These are phyloP conservation scores for Perca fluviatilis DNA, from an alignment of 2,113 vertebrate genomes.

Conservation along the genomic window DNA sequence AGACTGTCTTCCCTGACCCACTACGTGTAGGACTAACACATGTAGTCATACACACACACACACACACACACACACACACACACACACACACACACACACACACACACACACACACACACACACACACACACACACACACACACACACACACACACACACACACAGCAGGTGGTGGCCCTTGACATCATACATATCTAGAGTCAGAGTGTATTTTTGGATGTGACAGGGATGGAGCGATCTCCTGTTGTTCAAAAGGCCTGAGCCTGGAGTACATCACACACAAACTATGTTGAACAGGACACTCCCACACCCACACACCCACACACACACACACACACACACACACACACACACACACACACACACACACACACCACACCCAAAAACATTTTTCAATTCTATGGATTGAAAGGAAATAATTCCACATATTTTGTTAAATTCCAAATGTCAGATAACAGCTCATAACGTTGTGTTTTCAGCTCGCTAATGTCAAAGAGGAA, in stretches of 20 bases:
- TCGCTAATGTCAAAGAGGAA: slow-evolving; percentile 62
- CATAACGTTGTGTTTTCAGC: not conserved
- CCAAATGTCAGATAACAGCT: not conserved
- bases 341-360: not conserved
- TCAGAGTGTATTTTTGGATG: slow-evolving; percentile 82
- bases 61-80: slow-evolving; percentile 32
- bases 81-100: slow-evolving; percentile 29
- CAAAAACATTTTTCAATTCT: not conserved
- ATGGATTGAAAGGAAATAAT: not conserved
- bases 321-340: slow-evolving; percentile 18
- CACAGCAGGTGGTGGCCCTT: slow-evolving; percentile 66
- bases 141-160: slow-evolving; percentile 25
- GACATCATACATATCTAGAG: slow-evolving; percentile 68
- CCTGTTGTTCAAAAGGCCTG: slow-evolving; percentile 46
- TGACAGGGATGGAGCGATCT: slow-evolving; percentile 67
- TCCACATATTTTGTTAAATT: not conserved
- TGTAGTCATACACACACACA: slow-evolving; percentile 1
- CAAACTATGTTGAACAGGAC: not conserved
- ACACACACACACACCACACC: no score
- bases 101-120: slow-evolving; percentile 31
- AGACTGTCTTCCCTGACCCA: not conserved
- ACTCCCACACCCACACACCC: slow-evolving; percentile 11
- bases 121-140: slow-evolving; percentile 23
- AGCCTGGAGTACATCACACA: slow-evolving; percentile 16
- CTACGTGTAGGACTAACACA: not conserved